A percentile compares a stretch with the other conserved stretches of the same genome.
phyloP scores from a whole-genome alignment of 2,113 vertebrate genomes.

The Oreochromis aureus region DNA sequence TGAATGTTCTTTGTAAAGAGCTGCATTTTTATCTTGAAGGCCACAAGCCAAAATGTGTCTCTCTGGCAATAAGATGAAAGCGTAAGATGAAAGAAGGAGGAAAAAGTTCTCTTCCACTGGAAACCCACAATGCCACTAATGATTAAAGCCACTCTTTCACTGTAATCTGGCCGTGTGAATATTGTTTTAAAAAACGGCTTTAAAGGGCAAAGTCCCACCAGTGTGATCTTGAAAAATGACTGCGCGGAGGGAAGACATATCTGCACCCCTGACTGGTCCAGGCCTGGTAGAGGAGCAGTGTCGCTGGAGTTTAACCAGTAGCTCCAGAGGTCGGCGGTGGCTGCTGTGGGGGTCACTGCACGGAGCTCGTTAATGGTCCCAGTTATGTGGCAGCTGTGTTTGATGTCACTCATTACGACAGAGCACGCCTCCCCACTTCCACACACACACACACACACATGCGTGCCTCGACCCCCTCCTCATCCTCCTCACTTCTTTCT shows the following conservation, averaged over 20 bases:
- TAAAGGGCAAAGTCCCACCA: not conserved
- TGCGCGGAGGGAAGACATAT: not conserved
- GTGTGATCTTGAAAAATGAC: not conserved
- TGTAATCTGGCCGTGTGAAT: not conserved
- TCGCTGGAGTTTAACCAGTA: slow-evolving; percentile 45
- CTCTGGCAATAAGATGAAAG: not conserved
- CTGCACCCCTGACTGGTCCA: not conserved
- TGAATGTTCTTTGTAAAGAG: not conserved
- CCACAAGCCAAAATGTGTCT: not conserved
- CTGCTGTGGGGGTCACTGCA: slow-evolving; percentile 59
- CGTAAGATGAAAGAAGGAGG: not conserved
- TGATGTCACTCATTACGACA: slow-evolving; percentile 57
- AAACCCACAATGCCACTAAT: not conserved
- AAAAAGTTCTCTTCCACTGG: not conserved
- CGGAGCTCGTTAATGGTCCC: slow-evolving; percentile 55
- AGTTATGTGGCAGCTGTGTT: slow-evolving; percentile 64
- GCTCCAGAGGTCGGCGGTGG: slow-evolving; percentile 39
- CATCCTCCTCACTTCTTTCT: not conserved
- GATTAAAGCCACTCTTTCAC: not conserved
- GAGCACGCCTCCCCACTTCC: not conserved
- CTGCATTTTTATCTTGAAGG: not conserved
- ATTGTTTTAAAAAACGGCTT: not conserved
- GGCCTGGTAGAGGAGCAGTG: slow-evolving; percentile 8
- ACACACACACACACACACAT: slow-evolving; percentile 5
- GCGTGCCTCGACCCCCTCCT: not conserved